phyloP scores from a whole-genome alignment of 2,797 vertebrate genomes.

The Thripadectes ignobilis region DNA sequence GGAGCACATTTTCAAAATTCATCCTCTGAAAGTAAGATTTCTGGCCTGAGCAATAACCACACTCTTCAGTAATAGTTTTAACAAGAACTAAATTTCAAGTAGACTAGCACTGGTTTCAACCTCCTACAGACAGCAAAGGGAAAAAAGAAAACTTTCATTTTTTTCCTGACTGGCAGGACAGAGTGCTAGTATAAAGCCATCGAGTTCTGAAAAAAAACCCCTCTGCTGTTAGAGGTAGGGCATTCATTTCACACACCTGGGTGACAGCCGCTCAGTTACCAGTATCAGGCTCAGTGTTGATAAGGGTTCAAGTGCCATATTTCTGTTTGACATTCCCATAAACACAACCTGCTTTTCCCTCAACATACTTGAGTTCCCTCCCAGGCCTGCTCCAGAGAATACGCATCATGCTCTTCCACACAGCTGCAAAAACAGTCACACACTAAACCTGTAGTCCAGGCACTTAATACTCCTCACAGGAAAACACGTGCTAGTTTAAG shows the following conservation, averaged over 20 bases:
- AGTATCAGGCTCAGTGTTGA: not conserved
- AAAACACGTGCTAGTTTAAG: constrained; percentile 59
- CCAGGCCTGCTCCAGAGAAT: constrained; percentile 57
- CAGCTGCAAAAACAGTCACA: constrained; percentile 73
- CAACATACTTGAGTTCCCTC: constrained; percentile 51
- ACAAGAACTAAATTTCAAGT: not conserved
- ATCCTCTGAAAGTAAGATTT: not conserved
- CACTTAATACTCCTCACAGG: constrained; percentile 69
- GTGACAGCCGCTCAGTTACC: not conserved
- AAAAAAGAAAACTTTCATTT: not conserved
- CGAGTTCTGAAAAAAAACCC: constrained; percentile 11
- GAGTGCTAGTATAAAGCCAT: not conserved
- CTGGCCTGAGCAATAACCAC: not conserved
- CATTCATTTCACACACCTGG: constrained; percentile 23
- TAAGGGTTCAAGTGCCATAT: constrained; percentile 48
- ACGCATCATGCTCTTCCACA: constrained; percentile 61
- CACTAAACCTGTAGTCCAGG: constrained; percentile 62
- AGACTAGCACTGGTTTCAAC: not conserved
- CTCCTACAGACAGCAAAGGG: not conserved
- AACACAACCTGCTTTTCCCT: constrained; percentile 60
- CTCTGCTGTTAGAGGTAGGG: not conserved
- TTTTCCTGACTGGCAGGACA: not conserved
- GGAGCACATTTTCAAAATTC: not conserved
- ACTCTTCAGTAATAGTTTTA: not conserved
- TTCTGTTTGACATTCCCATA: constrained; percentile 62